Conservation (phyloP, 2,113 vertebrate genomes). For the Marcusenius ussheri region DNA sequence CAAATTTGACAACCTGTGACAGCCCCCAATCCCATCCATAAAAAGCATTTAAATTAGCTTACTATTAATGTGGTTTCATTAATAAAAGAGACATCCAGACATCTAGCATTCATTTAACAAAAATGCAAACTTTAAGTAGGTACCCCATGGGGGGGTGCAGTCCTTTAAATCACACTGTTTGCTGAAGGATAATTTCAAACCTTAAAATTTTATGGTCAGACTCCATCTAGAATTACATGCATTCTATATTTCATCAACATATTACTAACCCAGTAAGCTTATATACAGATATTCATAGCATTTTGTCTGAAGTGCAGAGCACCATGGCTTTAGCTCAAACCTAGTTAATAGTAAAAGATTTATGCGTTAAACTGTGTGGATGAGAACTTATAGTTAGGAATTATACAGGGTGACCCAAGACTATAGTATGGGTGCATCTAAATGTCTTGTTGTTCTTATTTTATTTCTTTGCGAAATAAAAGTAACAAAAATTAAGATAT, state of each 20-base stretch:
- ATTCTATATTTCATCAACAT: neutral
- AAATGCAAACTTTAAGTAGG: neutral
- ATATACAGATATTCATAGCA: neutral
- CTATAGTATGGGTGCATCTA: neutral
- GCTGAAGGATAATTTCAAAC: neutral
- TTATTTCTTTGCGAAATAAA: neutral
- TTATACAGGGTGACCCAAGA: neutral
- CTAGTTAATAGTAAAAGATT: neutral
- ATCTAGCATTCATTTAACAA: neutral
- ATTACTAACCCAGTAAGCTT: neutral
- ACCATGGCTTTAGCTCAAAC: neutral
- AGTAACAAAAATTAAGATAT: neutral
- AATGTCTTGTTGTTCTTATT: neutral
- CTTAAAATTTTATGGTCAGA: constrained; percentile 7
- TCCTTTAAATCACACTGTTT: neutral
- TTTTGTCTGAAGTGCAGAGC: neutral
- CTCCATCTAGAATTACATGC: neutral
- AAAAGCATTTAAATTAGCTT: neutral
- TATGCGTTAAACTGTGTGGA: neutral
- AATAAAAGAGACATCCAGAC: neutral
- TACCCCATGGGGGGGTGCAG: too few relatives aligned
- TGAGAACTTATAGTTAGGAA: neutral
- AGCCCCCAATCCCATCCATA: neutral
- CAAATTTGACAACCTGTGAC: neutral
- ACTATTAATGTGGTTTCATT: neutral